Percentiles rank a stretch among this genome's conserved stretches.
phyloP scores from a whole-genome alignment of 2,888 invertebrate species.

The Tubiluchus corallicola region DNA sequence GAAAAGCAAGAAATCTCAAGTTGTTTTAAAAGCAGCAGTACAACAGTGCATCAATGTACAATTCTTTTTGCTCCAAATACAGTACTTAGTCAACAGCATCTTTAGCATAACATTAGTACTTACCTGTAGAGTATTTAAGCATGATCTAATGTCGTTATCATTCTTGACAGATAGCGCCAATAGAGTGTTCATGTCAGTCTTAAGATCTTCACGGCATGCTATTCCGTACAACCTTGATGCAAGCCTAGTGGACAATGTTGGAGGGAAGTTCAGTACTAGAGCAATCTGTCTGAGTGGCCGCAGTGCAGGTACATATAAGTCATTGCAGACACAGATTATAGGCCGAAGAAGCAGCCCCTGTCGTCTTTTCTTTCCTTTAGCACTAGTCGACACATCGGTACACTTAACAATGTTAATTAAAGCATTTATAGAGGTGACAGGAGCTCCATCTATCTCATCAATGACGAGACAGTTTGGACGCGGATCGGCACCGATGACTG shows the following conservation, averaged over 20 bases:
- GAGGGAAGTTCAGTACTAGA: conserved; percentile 42
- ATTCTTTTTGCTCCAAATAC: too few species aligned
- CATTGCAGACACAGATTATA: conserved; percentile 93
- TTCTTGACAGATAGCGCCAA: conserved; percentile 61
- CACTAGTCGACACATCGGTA: conserved; percentile 20
- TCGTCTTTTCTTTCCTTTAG: conserved; percentile 19
- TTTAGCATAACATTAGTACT: too few species aligned
- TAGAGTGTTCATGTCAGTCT: conserved; percentile 47
- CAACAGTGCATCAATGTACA: too few species aligned
- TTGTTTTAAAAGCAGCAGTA: too few species aligned
- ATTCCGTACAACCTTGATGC: conserved; percentile 47
- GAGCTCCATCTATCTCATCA: conserved; percentile 96
- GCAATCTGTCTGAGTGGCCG: conserved; percentile 57
- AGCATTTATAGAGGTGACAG: conserved; percentile 63
- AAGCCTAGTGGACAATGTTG: conserved; percentile 33
- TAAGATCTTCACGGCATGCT: conserved; percentile 39
- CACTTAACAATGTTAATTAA: conserved; percentile 52
- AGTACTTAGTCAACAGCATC: too few species aligned
- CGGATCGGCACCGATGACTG: conserved; percentile 52
- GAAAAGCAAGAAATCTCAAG: too few species aligned
- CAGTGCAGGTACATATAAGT: conserved; percentile 61
- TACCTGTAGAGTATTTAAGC: conserved; percentile 64
- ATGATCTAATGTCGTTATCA: conserved; percentile 73
- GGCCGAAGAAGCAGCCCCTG: conserved; percentile 46
- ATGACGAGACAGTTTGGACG: conserved; percentile 76